Evolutionary conservation across 2,113 vertebrate genomes (phyloP), one percentile per base, ranked within the genome.

Genomic region (Vireo altiloquus): DNA sequence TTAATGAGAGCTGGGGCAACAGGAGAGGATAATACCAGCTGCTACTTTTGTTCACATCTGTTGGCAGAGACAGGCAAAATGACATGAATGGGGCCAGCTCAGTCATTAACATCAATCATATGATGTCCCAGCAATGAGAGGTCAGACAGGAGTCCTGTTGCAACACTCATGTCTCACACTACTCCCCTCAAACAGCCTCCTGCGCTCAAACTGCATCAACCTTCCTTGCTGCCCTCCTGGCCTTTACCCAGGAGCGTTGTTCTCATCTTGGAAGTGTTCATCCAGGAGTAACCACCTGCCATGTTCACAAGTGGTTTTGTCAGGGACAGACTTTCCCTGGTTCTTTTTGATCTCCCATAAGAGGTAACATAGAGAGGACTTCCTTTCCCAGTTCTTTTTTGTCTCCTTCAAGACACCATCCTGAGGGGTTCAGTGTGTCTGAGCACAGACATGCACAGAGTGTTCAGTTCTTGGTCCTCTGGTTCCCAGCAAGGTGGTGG

Each of bases 281-380:
- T 12, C 60, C 23, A 39, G 42, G 70, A 49, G 17, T 6, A 64
- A 4, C 10, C 6, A 40, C 46, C 46, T 59, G 54, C 44, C 60
- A 12, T 5, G 7, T 31, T 30, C 44, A 24, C 44, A 47, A 31
- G 0, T 0, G 13, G 12, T 15, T 71, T 46, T 13, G 13, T 15
- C 50, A 65, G 39, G 44, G 22, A 39, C 39, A 66, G 53, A 42
- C 14, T 90, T 66, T 49, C 11, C 40, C 49, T 13, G 24, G 0
- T 19, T 75, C 60, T 27, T 70, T 59, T 37, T 60, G 3, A 24
- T 20, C 15, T 68, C 30, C 15, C 1, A 1, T 75, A 79, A 42
- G 27, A 21, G n/a, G 35, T 2, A 42, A 25, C 30, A 30, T 13
- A 30, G 12, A 35, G 11, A 23, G 21, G 28, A 59, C 13, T 16